Conservation (phyloP, 2,888 invertebrate species). For the Tetropium fuscum region DNA sequence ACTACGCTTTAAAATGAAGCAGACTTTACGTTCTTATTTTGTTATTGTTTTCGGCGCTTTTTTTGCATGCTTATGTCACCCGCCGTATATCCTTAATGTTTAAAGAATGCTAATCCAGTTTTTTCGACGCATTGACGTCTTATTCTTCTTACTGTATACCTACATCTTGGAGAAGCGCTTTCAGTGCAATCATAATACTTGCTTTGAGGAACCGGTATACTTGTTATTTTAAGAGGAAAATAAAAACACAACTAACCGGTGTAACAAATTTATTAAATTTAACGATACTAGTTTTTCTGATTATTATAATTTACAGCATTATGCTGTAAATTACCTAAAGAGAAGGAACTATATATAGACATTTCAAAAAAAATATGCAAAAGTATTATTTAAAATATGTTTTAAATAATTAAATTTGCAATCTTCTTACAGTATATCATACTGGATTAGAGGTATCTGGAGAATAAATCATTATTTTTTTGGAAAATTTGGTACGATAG, state of each 20-base stretch:
- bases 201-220: slow-evolving; percentile 3
- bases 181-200: slow-evolving; percentile 13
- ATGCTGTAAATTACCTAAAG: too few species aligned
- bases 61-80: slow-evolving; percentile 16
- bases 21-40: slow-evolving; percentile 34
- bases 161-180: slow-evolving; percentile 19
- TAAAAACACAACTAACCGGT: slow-evolving; percentile 5
- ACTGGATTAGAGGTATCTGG: too few species aligned
- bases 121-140: slow-evolving; percentile 9
- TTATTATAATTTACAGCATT: slow-evolving; percentile 1
- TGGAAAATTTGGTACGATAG: too few species aligned
- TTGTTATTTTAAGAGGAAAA: slow-evolving; percentile 1
- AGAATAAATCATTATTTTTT: too few species aligned
- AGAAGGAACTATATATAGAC: too few species aligned
- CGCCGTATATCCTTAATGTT: slow-evolving; percentile 10
- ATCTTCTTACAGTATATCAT: too few species aligned
- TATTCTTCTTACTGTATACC: not conserved
- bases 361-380: too few species aligned
- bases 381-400: too few species aligned
- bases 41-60: slow-evolving; percentile 28
- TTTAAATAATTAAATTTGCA: too few species aligned
- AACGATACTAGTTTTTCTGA: not conserved
- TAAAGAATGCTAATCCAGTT: slow-evolving; percentile 18
- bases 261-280: slow-evolving; percentile 9
- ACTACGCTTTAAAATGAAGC: slow-evolving; percentile 30